These are phyloP conservation scores for Hippopotamyrus pictus DNA, from an alignment of 2,797 vertebrate genomes.

Conservation along the genomic window DNA sequence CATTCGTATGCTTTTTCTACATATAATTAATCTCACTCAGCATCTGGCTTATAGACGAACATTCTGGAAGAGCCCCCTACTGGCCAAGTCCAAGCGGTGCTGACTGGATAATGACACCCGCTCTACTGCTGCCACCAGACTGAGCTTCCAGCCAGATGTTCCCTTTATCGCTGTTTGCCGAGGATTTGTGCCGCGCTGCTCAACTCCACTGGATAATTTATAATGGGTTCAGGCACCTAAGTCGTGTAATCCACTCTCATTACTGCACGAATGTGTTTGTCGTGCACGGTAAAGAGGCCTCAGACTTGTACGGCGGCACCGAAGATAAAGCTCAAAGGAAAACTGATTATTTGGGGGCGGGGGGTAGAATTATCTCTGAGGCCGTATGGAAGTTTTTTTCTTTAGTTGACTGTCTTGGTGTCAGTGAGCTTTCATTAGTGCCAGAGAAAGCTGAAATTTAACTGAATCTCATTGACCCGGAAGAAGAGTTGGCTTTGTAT, in stretches of 20 bases:
- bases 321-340: not conserved
- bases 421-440: slow-evolving; percentile 2
- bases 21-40: not conserved
- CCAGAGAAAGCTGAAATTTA: not conserved
- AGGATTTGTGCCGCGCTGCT: slow-evolving; percentile 41
- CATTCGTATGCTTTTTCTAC: not conserved
- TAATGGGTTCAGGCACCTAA: slow-evolving; percentile 40
- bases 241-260: slow-evolving; percentile 32
- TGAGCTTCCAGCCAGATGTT: slow-evolving; percentile 59
- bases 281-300: slow-evolving; percentile 4
- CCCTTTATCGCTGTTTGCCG: slow-evolving; percentile 51
- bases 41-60: not conserved
- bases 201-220: slow-evolving; percentile 45
- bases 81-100: slow-evolving; percentile 44
- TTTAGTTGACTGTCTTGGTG: not conserved
- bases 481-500: not conserved
- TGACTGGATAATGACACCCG: slow-evolving; percentile 74
- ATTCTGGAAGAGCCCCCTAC: not conserved
- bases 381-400: not conserved
- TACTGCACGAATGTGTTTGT: slow-evolving; percentile 18
- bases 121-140: slow-evolving; percentile 45
- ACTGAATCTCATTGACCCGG: not conserved
- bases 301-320: not conserved
- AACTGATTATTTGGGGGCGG: slow-evolving; percentile 2
- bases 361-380: not conserved